Percentiles rank a stretch among this genome's conserved stretches.
These are phyloP conservation scores for Epinotia nisella DNA, from an alignment of 2,888 invertebrate genomes.

Conservation along the genomic window DNA sequence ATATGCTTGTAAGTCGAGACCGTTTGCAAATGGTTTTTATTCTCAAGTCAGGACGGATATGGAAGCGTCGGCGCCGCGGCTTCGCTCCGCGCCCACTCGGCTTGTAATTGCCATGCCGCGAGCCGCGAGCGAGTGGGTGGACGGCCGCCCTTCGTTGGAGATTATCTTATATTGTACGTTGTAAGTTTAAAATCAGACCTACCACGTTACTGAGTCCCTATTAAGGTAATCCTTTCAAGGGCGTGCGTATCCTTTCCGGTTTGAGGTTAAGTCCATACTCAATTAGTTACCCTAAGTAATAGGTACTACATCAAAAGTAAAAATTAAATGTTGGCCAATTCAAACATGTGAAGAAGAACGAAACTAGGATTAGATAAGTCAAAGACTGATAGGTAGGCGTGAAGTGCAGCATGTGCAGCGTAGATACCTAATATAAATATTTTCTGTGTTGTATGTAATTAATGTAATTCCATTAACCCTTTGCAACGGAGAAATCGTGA, in stretches of 20 bases:
- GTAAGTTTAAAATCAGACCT: slow-evolving; percentile 38
- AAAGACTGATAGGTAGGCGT: neutral
- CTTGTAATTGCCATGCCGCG: slow-evolving; percentile 57
- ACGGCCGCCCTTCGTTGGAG: slow-evolving; percentile 44
- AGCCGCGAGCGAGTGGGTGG: slow-evolving; percentile 57
- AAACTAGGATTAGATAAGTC: neutral
- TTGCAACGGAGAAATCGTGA: no score
- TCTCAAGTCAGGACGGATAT: slow-evolving; percentile 50
- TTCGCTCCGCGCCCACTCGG: slow-evolving; percentile 64
- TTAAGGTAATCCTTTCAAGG: slow-evolving; percentile 4
- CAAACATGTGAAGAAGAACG: neutral
- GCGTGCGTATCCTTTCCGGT: neutral
- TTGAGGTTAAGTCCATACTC: neutral
- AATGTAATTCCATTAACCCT: no score
- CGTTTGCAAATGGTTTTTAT: no score
- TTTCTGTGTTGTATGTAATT: no score
- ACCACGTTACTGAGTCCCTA: slow-evolving; percentile 31
- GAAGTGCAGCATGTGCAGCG: no score
- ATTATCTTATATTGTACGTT: slow-evolving; percentile 39
- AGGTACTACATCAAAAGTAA: neutral
- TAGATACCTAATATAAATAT: no score
- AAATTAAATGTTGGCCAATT: neutral
- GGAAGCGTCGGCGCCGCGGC: slow-evolving; percentile 63
- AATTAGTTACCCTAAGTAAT: no score
- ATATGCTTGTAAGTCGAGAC: neutral